A percentile compares a stretch with the other conserved stretches of the same genome.
phyloP scores from a whole-genome alignment of 1,140 invertebrate genomes.

The Venturia canescens region DNA sequence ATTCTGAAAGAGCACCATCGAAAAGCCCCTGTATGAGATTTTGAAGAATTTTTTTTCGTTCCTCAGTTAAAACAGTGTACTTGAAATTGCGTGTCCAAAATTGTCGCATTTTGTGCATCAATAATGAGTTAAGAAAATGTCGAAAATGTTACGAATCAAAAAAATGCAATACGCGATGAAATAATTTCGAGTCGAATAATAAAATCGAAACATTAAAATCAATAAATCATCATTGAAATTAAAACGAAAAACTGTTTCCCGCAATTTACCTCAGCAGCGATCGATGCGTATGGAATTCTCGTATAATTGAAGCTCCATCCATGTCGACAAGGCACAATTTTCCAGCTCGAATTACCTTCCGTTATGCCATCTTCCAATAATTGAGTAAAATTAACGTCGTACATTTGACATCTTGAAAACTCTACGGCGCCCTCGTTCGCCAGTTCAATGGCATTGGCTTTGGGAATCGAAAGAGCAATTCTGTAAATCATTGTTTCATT shows the following conservation, averaged over 20 bases:
- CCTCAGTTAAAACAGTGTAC: too few species aligned
- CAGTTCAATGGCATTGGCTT: constrained; percentile 63
- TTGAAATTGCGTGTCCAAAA: too few species aligned
- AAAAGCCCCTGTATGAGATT: too few species aligned
- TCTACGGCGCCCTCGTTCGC: constrained; percentile 75
- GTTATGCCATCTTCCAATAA: constrained; percentile 78
- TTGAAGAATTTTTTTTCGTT: too few species aligned
- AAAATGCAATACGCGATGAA: too few species aligned
- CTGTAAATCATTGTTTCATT: constrained; percentile 71
- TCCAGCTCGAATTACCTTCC: constrained; percentile 81
- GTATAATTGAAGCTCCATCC: constrained; percentile 87
- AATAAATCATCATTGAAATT: constrained; percentile 20
- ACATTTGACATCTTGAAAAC: constrained; percentile 83
- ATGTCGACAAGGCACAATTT: constrained; percentile 78
- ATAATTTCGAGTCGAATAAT: too few species aligned
- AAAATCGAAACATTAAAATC: too few species aligned
- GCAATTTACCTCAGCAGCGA: constrained; percentile 83
- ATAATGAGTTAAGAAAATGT: too few species aligned
- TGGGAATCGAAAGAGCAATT: constrained; percentile 81
- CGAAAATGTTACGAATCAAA: too few species aligned
- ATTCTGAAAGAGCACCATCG: too few species aligned
- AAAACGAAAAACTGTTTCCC: too few species aligned
- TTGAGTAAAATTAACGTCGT: constrained; percentile 83
- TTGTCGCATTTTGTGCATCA: too few species aligned
- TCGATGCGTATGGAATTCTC: constrained; percentile 86